phyloP scores from a whole-genome alignment of 1,140 invertebrate genomes.

The Heterodera carotae region DNA sequence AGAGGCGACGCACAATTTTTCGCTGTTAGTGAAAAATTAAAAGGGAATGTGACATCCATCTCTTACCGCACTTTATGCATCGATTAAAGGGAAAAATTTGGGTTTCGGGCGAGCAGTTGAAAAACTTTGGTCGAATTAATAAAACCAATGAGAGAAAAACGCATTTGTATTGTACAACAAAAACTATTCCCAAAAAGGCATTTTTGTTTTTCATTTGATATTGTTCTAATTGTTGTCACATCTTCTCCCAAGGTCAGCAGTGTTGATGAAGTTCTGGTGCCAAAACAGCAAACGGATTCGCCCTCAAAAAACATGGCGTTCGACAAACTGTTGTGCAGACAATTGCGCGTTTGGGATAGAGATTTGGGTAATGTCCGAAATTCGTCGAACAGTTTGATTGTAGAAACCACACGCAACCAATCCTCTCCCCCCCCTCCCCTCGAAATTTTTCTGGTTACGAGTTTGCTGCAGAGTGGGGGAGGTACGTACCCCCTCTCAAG shows the following conservation, averaged over 20 bases:
- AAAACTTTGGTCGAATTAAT: too few species aligned
- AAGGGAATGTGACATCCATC: too few species aligned
- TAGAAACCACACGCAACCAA: too few species aligned
- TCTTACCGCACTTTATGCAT: too few species aligned
- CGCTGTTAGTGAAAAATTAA: conserved; percentile 73
- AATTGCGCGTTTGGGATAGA: conserved; percentile 76
- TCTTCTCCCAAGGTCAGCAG: neutral
- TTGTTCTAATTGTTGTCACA: too few species aligned
- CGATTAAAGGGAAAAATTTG: too few species aligned
- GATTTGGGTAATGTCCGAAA: conserved; percentile 69
- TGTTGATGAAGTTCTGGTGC: neutral
- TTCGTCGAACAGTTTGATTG: neutral
- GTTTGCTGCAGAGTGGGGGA: too few species aligned
- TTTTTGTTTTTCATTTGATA: neutral
- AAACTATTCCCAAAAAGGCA: neutral
- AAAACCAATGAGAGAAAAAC: too few species aligned
- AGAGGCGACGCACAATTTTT: conserved; percentile 80
- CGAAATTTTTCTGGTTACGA: too few species aligned
- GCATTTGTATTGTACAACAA: conserved; percentile 23
- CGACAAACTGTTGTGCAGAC: conserved; percentile 64
- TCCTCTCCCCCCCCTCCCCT: too few species aligned
- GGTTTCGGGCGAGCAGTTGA: conserved; percentile 51
- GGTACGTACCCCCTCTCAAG: too few species aligned
- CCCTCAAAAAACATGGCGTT: neutral
- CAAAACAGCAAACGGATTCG: conserved; percentile 15